These are phyloP conservation scores for Silurus glanis DNA, from an alignment of 2,113 vertebrate genomes.

Conservation along the genomic window DNA sequence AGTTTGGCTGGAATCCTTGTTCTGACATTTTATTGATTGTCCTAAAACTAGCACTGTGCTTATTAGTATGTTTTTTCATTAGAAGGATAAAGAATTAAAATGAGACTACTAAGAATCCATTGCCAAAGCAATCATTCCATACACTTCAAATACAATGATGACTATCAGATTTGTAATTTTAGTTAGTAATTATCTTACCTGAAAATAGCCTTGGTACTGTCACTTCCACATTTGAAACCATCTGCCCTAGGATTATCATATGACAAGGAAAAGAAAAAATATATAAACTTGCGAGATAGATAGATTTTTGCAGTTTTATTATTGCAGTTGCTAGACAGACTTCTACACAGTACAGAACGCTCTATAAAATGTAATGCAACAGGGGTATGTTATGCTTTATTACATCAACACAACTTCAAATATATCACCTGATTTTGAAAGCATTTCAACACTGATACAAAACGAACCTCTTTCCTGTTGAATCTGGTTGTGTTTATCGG, in stretches of 20 bases:
- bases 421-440: neutral
- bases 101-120: neutral
- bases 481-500: neutral
- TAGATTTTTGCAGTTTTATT: too few species aligned
- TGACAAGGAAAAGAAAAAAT: constrained; percentile 30
- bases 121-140: neutral
- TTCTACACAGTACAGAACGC: too few species aligned
- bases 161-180: neutral
- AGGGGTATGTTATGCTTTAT: too few species aligned
- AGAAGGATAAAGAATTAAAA: neutral
- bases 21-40: neutral
- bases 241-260: constrained; percentile 72
- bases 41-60: neutral
- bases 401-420: too few species aligned
- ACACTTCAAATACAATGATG: neutral
- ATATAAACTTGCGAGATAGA: neutral
- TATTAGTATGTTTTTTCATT: neutral
- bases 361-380: too few species aligned
- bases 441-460: neutral
- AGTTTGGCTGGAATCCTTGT: neutral
- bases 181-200: constrained; percentile 71
- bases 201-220: constrained; percentile 88
- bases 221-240: constrained; percentile 86
- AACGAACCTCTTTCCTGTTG: neutral
- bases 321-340: too few species aligned